Conservation (phyloP, 2,113 vertebrate genomes). For the Dicerorhinus sumatrensis region DNA sequence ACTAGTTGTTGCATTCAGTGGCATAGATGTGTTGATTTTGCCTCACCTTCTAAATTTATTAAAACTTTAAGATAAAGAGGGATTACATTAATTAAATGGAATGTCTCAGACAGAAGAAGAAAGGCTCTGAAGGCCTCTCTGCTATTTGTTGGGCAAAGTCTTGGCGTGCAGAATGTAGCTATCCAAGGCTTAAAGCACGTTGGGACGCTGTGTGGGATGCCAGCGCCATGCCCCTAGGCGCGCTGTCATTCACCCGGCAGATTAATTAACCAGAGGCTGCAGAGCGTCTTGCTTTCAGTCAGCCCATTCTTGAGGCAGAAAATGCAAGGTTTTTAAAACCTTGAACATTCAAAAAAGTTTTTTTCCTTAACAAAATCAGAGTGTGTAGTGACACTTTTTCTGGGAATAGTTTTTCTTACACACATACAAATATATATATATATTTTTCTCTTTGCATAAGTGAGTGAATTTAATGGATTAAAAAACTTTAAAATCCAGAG, state of each 20-base stretch:
- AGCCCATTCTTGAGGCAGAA: conserved; percentile 64
- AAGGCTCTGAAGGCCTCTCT: conserved; percentile 43
- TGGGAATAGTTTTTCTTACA: conserved; percentile 1
- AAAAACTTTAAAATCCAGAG: conserved; percentile 50
- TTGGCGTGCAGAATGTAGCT: conserved; percentile 83
- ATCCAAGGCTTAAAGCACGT: not conserved
- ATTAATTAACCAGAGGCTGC: conserved; percentile 87
- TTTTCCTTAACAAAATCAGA: conserved; percentile 18
- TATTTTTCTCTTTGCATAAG: conserved; percentile 16
- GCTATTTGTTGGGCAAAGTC: conserved; percentile 83
- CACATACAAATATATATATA: not conserved
- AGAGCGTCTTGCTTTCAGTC: conserved; percentile 67
- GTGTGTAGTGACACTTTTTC: not conserved
- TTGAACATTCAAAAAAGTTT: conserved; percentile 40
- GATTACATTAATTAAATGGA: conserved; percentile 85
- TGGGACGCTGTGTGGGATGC: conserved; percentile 55
- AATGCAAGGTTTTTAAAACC: conserved; percentile 64
- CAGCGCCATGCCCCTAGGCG: conserved; percentile 86
- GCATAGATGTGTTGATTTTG: conserved; percentile 67
- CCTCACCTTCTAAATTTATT: conserved; percentile 68
- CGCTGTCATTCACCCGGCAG: conserved; percentile 88
- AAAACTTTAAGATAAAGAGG: conserved; percentile 79
- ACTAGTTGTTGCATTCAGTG: not conserved
- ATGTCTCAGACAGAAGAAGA: conserved; percentile 53
- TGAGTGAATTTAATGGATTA: conserved; percentile 48